Evolutionary conservation across 2,797 vertebrate genomes (phyloP).

Genomic region (Octomys mimax): DNA sequence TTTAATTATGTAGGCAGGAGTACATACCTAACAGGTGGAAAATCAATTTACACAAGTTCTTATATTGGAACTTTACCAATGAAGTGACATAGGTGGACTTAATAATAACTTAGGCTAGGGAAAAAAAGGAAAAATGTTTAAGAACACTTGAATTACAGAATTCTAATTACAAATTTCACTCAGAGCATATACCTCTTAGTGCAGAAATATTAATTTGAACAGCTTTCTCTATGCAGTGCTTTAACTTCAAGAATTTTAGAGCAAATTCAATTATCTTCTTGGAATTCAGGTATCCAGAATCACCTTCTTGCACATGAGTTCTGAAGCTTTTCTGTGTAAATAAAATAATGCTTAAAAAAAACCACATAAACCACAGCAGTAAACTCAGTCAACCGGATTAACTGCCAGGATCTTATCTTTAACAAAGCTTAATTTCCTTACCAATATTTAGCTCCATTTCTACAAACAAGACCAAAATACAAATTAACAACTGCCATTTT

Average conservation of each 20-base stretch:
- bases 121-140: background rate
- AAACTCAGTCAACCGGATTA: background rate
- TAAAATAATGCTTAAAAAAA: background rate
- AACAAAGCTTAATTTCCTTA: constrained; percentile 28
- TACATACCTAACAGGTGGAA: background rate
- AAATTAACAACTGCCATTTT: background rate
- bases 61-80: background rate
- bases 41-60: background rate
- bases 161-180: background rate
- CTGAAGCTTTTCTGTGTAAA: constrained; percentile 88
- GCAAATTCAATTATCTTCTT: constrained; percentile 87
- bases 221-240: constrained; percentile 90
- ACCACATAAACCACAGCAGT: background rate
- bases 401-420: background rate
- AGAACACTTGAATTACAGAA: background rate
- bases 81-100: background rate
- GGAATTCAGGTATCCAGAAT: constrained; percentile 78
- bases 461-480: background rate
- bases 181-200: constrained; percentile 90
- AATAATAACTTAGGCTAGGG: background rate
- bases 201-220: constrained; percentile 85
- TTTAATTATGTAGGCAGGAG: background rate
- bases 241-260: constrained; percentile 90
- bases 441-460: constrained; percentile 3
- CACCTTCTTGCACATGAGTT: constrained; percentile 79